phyloP scores from a whole-genome alignment of 2,113 vertebrate species.

The Okapia johnstoni region DNA sequence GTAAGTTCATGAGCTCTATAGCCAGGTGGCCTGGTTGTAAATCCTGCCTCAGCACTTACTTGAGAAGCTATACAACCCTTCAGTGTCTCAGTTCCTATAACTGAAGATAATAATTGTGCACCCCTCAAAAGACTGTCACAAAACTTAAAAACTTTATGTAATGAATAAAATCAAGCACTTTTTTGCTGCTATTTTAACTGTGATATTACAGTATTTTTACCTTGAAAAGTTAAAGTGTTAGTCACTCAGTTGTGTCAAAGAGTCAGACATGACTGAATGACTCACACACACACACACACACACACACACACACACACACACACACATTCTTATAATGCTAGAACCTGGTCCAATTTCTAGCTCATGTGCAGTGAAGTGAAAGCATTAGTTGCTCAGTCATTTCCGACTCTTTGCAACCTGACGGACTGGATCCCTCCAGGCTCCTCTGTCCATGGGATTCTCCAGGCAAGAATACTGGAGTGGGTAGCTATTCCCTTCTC shows the following conservation, averaged over 20 bases:
- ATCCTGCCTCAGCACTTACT: background rate
- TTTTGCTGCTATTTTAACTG: background rate
- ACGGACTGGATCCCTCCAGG: background rate
- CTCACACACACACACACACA: background rate
- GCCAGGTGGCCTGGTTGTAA: background rate
- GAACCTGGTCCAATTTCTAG: background rate
- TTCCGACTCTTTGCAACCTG: background rate
- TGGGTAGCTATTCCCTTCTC: background rate
- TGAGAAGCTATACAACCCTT: background rate
- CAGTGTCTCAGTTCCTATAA: background rate
- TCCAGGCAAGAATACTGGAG: background rate
- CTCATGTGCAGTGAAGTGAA: background rate
- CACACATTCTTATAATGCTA: background rate
- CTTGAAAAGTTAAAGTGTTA: background rate
- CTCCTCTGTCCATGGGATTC: background rate
- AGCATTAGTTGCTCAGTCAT: background rate
- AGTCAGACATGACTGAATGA: background rate
- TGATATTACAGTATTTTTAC: background rate
- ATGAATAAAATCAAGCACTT: background rate
- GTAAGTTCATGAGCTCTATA: background rate
- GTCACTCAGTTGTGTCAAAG: background rate
- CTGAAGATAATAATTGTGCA: background rate
- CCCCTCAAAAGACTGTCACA: background rate
- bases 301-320: background rate
- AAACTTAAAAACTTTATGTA: background rate